Evolutionary conservation across 2,888 invertebrate genomes (phyloP).

Genomic region (Saturnia japonica): DNA sequence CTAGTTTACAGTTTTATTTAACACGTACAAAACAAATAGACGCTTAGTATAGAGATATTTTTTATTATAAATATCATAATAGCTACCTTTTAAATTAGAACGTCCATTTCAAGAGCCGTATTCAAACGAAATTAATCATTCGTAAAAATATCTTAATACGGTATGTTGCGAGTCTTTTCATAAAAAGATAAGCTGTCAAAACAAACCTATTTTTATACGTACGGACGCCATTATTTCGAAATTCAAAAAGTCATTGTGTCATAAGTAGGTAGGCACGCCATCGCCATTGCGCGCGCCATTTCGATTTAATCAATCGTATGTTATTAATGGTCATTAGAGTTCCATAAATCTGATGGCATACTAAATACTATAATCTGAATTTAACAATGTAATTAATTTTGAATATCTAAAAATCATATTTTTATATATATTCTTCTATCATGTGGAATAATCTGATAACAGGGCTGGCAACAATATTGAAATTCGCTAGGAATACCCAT

Average conservation of each 20-base stretch:
- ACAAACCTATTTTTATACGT: constrained; percentile 29
- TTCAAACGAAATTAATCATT: constrained; percentile 52
- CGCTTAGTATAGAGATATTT: not conserved
- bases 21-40: not conserved
- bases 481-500: not conserved
- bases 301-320: constrained; percentile 60
- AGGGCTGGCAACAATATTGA: not conserved
- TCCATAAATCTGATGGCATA: not conserved
- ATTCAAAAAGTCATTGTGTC: constrained; percentile 48
- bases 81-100: not conserved
- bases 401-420: too few relatives aligned
- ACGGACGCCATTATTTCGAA: constrained; percentile 21
- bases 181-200: constrained; percentile 56
- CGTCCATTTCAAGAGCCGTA: constrained; percentile 33
- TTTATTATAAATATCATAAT: not conserved
- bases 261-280: constrained; percentile 28
- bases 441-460: not conserved
- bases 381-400: not conserved
- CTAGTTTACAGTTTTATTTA: too few relatives aligned
- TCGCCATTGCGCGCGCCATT: constrained; percentile 41
- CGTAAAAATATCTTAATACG: constrained; percentile 37
- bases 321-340: constrained; percentile 53
- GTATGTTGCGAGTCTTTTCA: constrained; percentile 30
- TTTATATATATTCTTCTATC: too few relatives aligned
- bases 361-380: not conserved